Conservation (phyloP, 2,113 vertebrate species). For the Hassar affinis region DNA sequence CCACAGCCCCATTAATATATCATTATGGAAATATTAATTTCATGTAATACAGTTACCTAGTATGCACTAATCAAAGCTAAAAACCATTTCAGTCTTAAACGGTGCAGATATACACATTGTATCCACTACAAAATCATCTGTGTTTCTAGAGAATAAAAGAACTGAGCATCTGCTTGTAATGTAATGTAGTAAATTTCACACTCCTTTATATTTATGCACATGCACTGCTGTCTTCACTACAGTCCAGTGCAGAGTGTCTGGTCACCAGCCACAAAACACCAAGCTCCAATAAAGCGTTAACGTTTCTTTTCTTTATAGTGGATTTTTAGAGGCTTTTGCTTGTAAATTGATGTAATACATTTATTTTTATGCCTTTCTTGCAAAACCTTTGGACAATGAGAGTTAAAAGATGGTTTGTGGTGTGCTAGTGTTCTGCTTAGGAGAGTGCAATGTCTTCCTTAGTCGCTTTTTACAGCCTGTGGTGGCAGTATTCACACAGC, state of each 20-base stretch:
- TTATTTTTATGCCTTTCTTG: not conserved
- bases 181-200: not conserved
- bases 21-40: not conserved
- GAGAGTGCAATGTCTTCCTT: not conserved
- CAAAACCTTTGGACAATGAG: not conserved
- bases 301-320: not conserved
- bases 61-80: too few species aligned
- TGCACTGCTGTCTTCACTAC: not conserved
- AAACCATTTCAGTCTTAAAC: too few species aligned
- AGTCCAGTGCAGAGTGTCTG: not conserved
- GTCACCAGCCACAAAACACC: not conserved
- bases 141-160: not conserved
- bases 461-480: not conserved
- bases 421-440: not conserved
- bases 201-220: not conserved
- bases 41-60: not conserved
- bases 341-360: not conserved
- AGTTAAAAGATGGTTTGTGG: not conserved
- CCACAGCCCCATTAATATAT: not conserved
- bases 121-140: not conserved
- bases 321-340: not conserved
- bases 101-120: not conserved
- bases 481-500: not conserved
- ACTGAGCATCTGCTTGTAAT: not conserved
- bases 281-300: not conserved